Percentiles rank a stretch among this genome's conserved stretches.
Conservation (phyloP, 2,888 invertebrate species). For the Heliconius ismenius region DNA sequence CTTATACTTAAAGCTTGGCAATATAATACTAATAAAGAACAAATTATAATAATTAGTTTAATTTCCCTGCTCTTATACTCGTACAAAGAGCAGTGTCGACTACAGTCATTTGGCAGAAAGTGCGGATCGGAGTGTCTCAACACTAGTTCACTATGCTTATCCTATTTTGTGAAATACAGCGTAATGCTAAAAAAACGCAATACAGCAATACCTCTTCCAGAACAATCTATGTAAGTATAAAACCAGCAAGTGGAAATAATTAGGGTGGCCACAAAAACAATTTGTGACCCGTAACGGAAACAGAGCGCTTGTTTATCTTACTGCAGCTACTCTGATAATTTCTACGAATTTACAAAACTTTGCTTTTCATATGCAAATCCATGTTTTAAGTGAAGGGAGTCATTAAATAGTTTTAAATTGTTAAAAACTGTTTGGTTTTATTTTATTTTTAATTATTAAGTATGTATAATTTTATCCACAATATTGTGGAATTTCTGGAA, state of each 20-base stretch:
- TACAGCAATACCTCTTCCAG: constrained; percentile 49
- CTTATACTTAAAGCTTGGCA: too few species aligned
- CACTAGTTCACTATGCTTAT: not conserved
- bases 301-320: constrained; percentile 42
- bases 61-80: too few species aligned
- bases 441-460: not conserved
- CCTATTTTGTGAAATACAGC: not conserved
- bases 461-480: not conserved
- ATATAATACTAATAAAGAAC: too few species aligned
- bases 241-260: constrained; percentile 77
- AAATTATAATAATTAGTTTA: too few species aligned
- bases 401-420: not conserved
- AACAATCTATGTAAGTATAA: constrained; percentile 44
- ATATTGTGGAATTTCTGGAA: too few species aligned
- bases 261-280: constrained; percentile 74
- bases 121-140: too few species aligned
- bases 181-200: not conserved
- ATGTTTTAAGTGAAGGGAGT: constrained; percentile 8
- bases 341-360: constrained; percentile 39
- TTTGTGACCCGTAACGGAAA: constrained; percentile 74
- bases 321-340: constrained; percentile 44
- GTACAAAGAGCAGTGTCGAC: too few species aligned
- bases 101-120: too few species aligned
- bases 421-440: not conserved
- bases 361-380: constrained; percentile 39